A percentile compares a stretch with the other conserved stretches of the same genome.
phyloP scores from a whole-genome alignment of 2,113 vertebrate species.

The Turdus rufiventris region DNA sequence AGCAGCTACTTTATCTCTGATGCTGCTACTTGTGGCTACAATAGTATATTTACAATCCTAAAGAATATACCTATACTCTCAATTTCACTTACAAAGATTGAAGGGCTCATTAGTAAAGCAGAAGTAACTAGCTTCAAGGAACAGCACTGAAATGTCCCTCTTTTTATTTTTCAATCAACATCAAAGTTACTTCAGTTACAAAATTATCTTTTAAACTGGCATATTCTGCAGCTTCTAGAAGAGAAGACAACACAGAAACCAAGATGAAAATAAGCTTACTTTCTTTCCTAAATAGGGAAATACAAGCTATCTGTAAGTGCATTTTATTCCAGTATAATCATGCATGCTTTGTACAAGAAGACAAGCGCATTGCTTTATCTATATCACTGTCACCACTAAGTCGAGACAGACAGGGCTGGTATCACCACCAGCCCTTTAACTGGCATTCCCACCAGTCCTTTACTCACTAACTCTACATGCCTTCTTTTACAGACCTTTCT shows the following conservation, averaged over 20 bases:
- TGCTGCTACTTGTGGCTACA: neutral
- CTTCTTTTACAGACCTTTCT: too few relatives aligned
- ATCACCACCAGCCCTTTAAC: too few relatives aligned
- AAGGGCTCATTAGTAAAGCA: neutral
- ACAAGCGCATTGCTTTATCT: neutral
- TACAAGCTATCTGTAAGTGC: neutral
- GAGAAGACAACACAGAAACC: neutral
- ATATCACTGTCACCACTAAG: neutral
- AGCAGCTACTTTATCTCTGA: neutral
- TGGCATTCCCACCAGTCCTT: too few relatives aligned
- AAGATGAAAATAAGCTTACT: neutral
- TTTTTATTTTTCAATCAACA: neutral
- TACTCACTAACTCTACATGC: too few relatives aligned
- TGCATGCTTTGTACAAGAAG: neutral
- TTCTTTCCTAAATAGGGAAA: neutral
- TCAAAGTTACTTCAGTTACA: neutral
- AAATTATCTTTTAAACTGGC: neutral
- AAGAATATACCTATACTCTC: neutral
- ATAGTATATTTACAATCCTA: neutral
- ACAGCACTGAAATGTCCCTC: rapidly evolving
- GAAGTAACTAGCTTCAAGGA: neutral
- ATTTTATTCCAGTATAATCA: neutral
- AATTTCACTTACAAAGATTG: neutral
- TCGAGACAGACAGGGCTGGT: too few relatives aligned
- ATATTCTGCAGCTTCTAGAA: neutral